Conservation (phyloP, 1,140 invertebrate genomes). For the Kradibia gibbosae region DNA sequence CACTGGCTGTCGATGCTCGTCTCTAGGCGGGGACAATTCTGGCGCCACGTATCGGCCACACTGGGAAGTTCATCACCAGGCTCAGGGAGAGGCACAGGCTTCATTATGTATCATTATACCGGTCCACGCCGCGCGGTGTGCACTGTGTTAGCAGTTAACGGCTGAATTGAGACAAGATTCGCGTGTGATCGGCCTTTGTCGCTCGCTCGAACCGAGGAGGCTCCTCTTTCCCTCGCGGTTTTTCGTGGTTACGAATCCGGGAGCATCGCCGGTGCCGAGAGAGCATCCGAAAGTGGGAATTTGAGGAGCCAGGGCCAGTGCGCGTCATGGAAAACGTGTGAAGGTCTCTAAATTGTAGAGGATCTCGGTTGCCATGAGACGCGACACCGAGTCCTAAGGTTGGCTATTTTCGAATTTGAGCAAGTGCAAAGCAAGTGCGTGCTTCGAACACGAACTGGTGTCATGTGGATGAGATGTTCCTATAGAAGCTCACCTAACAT, state of each 20-base stretch:
- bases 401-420: not conserved
- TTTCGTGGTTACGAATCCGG: not conserved
- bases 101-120: constrained; percentile 75
- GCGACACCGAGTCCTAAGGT: not conserved
- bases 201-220: not conserved
- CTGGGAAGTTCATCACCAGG: constrained; percentile 57
- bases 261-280: not conserved
- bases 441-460: not conserved
- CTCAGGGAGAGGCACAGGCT: constrained; percentile 71
- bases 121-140: constrained; percentile 73
- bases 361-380: constrained; percentile 2
- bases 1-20: not conserved
- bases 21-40: constrained; percentile 53
- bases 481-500: too few relatives aligned
- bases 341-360: not conserved
- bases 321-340: constrained; percentile 11
- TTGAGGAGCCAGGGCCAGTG: not conserved
- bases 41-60: constrained; percentile 62
- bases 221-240: not conserved
- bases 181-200: constrained; percentile 62
- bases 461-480: constrained; percentile 35
- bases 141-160: constrained; percentile 61
- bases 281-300: not conserved
- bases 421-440: not conserved
- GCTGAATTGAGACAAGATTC: constrained; percentile 61